phyloP scores from a whole-genome alignment of 2,888 invertebrate genomes.

The Epirrita christyi region DNA sequence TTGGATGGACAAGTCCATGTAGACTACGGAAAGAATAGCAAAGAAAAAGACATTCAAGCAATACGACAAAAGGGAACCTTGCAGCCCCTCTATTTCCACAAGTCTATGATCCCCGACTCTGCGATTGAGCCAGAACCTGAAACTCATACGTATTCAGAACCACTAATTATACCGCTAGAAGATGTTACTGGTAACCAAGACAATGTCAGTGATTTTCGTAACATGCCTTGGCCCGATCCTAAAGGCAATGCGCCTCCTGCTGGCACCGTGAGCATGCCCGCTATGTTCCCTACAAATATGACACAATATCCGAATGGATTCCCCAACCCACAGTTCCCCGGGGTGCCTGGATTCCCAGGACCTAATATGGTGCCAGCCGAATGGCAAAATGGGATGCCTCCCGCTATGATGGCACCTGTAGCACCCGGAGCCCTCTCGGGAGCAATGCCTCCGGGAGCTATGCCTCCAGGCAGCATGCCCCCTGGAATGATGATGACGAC shows the following conservation, averaged over 20 bases:
- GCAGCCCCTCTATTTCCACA: constrained; percentile 92
- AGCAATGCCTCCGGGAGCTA: constrained; percentile 67
- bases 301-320: constrained; percentile 76
- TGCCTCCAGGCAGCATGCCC: constrained; percentile 54
- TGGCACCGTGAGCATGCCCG: constrained; percentile 61
- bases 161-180: constrained; percentile 93
- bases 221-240: constrained; percentile 93
- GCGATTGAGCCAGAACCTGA: constrained; percentile 95
- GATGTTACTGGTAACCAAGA: constrained; percentile 94
- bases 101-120: constrained; percentile 93
- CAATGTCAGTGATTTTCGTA: constrained; percentile 90
- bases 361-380: constrained; percentile 68
- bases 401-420: constrained; percentile 53
- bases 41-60: constrained; percentile 94
- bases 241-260: constrained; percentile 86
- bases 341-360: constrained; percentile 72
- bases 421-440: constrained; percentile 72
- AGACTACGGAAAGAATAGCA: constrained; percentile 91
- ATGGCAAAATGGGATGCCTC: constrained; percentile 71
- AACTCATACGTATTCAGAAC: constrained; percentile 90
- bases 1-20: constrained; percentile 87
- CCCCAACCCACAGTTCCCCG: constrained; percentile 76
- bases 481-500: constrained; percentile 76
- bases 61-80: constrained; percentile 94
- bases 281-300: constrained; percentile 77